Conservation (phyloP, 2,888 invertebrate genomes). For the Harpalus rufipes region DNA sequence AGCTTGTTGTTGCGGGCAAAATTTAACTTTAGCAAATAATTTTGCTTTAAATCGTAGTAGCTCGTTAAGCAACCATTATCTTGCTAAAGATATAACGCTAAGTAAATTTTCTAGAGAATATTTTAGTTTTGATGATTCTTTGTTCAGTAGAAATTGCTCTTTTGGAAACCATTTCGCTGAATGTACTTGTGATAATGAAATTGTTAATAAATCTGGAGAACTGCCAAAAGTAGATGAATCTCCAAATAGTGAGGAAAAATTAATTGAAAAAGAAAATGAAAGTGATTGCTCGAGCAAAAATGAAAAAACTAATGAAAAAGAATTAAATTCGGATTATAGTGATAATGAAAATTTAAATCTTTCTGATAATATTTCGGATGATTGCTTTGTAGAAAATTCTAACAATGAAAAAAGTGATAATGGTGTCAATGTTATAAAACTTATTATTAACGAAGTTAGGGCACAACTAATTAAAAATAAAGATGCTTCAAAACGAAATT, state of each 20-base stretch:
- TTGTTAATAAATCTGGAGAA: conserved; percentile 33
- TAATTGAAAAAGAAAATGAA: conserved; percentile 36
- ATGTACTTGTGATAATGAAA: conserved; percentile 68
- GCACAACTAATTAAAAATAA: conserved; percentile 70
- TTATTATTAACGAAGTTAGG: conserved; percentile 73
- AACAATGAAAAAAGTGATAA: conserved; percentile 53
- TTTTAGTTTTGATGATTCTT: conserved; percentile 69
- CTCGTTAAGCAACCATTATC: conserved; percentile 44
- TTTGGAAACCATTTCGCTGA: conserved; percentile 69
- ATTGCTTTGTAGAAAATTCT: conserved; percentile 30
- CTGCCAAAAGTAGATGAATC: conserved; percentile 62
- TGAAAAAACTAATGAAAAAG: conserved; percentile 19
- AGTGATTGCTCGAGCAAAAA: conserved; percentile 67
- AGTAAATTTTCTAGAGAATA: conserved; percentile 52
- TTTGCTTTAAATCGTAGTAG: conserved; percentile 34
- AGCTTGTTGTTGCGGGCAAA: conserved; percentile 56
- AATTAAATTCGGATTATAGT: conserved; percentile 23
- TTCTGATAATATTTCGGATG: conserved; percentile 25
- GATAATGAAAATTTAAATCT: conserved; percentile 16
- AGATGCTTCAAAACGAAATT: conserved; percentile 37
- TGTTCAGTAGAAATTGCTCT: conserved; percentile 33
- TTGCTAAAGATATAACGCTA: conserved; percentile 4
- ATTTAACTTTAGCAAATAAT: conserved; percentile 8
- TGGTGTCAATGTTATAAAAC: conserved; percentile 69
- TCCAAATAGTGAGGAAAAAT: conserved; percentile 35